Evolutionary conservation across 35 echinoderm and acorn worm genomes (phyloP), one percentile per base, ranked within the genome.

Genomic region (Heliocidaris tuberculata): DNA sequence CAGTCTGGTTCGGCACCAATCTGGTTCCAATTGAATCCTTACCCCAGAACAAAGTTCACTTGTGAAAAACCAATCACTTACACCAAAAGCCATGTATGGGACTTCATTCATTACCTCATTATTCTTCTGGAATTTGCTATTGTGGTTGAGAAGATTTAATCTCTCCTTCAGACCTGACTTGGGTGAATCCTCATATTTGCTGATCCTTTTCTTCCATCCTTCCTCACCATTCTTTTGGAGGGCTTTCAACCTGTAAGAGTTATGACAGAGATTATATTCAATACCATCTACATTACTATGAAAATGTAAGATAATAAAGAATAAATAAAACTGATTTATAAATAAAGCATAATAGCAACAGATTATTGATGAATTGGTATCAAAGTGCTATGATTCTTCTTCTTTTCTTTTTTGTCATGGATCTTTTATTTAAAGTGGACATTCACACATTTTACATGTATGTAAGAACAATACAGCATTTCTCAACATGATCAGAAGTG

Each of bases 181-280:
- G 7, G 96, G 96, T 27, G 94, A 91, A 92, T 99, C 96, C 8
- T 99, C 95, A 31, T 97, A 94, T 93, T 97, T 99, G 16, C 95
- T 96, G 31, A 99, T 93, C 59, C 98, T 93, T 50, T 97, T 97
- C 50, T 96, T 95, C 98, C 98, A 99, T 24, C 95, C 96, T 96
- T 97, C 96, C 87, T 99, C 97, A 11, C 98, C 98, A 93, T 94
- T 97, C 92, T 95, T 94, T 85, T 97, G 90, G 65, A 99, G 85
- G 42, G 96, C 92, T 92, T 94, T 93, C 31, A 99, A 93, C 48
- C 98, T 99, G 96, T 48, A 49, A 11, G 47, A 94, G 90, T 4
- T 11, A 97, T 7, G 19, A 31, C 42, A 10, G 65, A 78, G 27
- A 42, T 42, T 42, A 42, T 3, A 42, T 42, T 42, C 3, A 85